A percentile compares a stretch with the other conserved stretches of the same genome.
Conservation (phyloP, 2,113 vertebrate genomes). For the Todiramphus chloris region DNA sequence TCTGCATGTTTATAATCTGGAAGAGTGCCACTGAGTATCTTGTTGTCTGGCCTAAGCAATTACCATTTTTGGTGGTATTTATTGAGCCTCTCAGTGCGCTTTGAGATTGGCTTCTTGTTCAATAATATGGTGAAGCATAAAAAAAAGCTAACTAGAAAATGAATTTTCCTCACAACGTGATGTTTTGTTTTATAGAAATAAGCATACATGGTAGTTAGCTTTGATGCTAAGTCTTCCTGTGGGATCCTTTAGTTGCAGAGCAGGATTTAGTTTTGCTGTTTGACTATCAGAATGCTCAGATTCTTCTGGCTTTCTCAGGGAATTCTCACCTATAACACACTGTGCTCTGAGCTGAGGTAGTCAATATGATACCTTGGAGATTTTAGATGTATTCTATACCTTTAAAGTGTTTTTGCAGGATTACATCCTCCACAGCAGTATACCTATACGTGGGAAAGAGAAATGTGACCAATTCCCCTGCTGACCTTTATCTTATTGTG, state of each 20-base stretch:
- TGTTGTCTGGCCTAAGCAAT: background rate
- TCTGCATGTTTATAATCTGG: background rate
- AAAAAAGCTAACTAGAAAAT: background rate
- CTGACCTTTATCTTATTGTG: conserved; percentile 60
- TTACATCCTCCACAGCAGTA: background rate
- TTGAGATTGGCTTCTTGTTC: background rate
- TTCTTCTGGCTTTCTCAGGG: background rate
- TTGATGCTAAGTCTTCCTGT: background rate
- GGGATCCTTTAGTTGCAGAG: background rate
- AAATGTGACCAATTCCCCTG: conserved; percentile 52
- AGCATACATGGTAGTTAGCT: background rate
- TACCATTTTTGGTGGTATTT: background rate
- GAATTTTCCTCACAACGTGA: background rate
- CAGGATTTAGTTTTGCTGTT: background rate
- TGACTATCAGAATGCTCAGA: background rate
- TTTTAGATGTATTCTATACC: background rate
- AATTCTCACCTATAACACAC: background rate
- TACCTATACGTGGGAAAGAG: conserved; percentile 49
- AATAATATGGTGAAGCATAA: background rate
- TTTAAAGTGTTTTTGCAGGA: background rate
- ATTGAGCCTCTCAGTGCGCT: background rate
- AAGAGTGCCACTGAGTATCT: background rate
- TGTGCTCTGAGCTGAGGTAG: background rate
- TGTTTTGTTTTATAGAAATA: background rate
- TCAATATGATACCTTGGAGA: background rate